These are phyloP conservation scores for Bicyclus anynana DNA, from an alignment of 1,140 invertebrate genomes.

Conservation along the genomic window DNA sequence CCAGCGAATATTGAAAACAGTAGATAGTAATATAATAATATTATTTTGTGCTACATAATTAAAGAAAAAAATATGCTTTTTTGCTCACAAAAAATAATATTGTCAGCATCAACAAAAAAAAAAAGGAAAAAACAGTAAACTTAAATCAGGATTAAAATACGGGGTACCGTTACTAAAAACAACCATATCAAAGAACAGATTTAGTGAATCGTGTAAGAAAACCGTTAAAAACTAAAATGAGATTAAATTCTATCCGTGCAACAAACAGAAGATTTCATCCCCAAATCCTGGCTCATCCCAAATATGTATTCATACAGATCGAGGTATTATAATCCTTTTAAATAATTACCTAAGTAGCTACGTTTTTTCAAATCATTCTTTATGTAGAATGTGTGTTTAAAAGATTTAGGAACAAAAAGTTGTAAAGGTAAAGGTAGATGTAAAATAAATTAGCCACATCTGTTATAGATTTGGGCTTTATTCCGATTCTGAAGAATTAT, in stretches of 20 bases:
- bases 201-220: slow-evolving; percentile 21
- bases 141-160: slow-evolving; percentile 19
- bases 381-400: background rate
- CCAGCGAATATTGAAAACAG: too few relatives aligned
- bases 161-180: slow-evolving; percentile 33
- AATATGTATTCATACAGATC: slow-evolving; percentile 11
- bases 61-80: too few relatives aligned
- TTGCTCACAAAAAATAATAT: too few relatives aligned
- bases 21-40: too few relatives aligned
- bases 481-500: background rate
- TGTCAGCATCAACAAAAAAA: background rate
- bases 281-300: slow-evolving; percentile 27
- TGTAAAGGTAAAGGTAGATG: background rate
- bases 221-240: slow-evolving; percentile 39
- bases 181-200: slow-evolving; percentile 8
- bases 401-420: background rate
- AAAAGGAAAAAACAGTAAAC: background rate
- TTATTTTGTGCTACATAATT: too few relatives aligned
- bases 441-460: slow-evolving; percentile 2
- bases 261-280: slow-evolving; percentile 18
- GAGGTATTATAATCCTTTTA: slow-evolving; percentile 13
- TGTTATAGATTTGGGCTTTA: background rate
- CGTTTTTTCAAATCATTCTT: background rate
- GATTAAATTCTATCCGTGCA: slow-evolving; percentile 36
- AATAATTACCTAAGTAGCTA: slow-evolving; percentile 3